These are phyloP conservation scores for Lithophane ornitopus DNA, from an alignment of 2,888 invertebrate species.

Conservation along the genomic window DNA sequence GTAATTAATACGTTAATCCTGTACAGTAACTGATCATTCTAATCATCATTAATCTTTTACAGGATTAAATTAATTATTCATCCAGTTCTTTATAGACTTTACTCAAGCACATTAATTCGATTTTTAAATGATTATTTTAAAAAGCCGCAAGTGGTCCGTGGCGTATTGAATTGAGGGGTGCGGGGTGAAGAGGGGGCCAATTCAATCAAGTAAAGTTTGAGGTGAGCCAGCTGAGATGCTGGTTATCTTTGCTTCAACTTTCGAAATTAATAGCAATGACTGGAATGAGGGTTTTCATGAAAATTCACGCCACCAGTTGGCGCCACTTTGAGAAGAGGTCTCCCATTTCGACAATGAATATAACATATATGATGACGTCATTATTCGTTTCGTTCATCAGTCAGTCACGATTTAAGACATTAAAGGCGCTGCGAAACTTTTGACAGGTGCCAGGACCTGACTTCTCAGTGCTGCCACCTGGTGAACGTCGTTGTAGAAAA, in stretches of 20 bases:
- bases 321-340: too few relatives aligned
- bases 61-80: neutral
- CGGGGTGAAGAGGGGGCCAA: slow-evolving; percentile 10
- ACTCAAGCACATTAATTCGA: slow-evolving; percentile 6
- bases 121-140: slow-evolving; percentile 23
- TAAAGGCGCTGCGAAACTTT: too few relatives aligned
- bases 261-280: slow-evolving; percentile 38
- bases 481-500: too few relatives aligned
- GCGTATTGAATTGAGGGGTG: slow-evolving; percentile 7
- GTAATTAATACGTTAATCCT: neutral
- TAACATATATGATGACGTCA: too few relatives aligned
- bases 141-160: slow-evolving; percentile 3
- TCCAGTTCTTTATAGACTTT: neutral
- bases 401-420: too few relatives aligned
- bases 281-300: neutral
- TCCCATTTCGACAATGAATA: too few relatives aligned
- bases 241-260: slow-evolving; percentile 51
- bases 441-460: too few relatives aligned
- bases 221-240: slow-evolving; percentile 23
- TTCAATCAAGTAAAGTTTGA: slow-evolving; percentile 62
- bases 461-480: too few relatives aligned
- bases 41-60: neutral
- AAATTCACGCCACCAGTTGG: too few relatives aligned
- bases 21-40: neutral
- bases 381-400: too few relatives aligned